Conservation (phyloP, 2,797 vertebrate species). For the Heterohyrax brucei region DNA sequence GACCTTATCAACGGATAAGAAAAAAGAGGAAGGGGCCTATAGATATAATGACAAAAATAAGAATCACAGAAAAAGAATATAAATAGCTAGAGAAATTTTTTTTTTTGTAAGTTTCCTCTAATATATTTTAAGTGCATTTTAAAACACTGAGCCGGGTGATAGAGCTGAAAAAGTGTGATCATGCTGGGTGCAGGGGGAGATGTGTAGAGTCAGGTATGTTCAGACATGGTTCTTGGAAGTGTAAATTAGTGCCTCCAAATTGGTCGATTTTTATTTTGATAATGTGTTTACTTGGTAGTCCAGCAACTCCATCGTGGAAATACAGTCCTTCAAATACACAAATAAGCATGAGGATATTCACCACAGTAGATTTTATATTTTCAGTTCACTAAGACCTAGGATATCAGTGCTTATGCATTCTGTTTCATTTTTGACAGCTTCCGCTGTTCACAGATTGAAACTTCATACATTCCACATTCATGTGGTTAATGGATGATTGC, state of each 20-base stretch:
- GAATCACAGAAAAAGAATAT: neutral
- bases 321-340: neutral
- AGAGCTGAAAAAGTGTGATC: neutral
- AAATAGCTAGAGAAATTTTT: neutral
- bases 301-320: neutral
- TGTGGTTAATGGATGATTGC: no score
- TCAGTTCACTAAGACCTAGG: no score
- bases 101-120: neutral
- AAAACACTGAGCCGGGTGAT: neutral
- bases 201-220: neutral
- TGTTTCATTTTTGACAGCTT: no score
- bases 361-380: neutral
- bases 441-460: no score
- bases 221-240: neutral
- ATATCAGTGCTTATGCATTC: no score
- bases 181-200: neutral
- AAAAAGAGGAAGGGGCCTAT: neutral
- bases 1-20: neutral
- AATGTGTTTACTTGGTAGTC: neutral
- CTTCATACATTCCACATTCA: no score
- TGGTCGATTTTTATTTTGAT: slow-evolving; percentile 30
- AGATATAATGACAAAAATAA: slow-evolving; percentile 8
- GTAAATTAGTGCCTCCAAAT: neutral
- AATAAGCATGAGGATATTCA: no score
- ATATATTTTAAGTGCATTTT: neutral